Evolutionary conservation across 2,888 invertebrate genomes (phyloP), one percentile per base, ranked within the genome.

Genomic region (Phortica magna): DNA sequence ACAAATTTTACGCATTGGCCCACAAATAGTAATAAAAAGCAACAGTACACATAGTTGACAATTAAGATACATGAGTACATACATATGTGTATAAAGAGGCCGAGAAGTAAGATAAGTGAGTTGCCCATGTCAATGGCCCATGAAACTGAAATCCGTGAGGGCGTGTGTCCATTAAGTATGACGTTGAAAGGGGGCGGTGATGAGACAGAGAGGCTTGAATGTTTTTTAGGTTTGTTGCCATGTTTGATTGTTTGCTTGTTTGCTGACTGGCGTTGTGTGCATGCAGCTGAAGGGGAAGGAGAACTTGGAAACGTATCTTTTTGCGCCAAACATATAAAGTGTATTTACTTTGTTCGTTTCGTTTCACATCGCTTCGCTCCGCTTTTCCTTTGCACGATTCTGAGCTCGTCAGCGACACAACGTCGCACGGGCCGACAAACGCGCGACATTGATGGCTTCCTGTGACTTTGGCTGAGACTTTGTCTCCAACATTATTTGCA

Each of bases 361-460:
- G 7, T n/a, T n/a, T n/a, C n/a, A n/a, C n/a, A n/a, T n/a, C n/a
- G n/a, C 6, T 59, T 65, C 39, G 65, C 10, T 59, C 14, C 39
- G 65, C 9, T 39, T 65, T 65, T 65, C 7, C 7, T 65, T 41
- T 31, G 14, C 14, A 39, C 17, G 65, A 41, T 41, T 59, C 59
- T 17, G 3, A 12, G 59, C n/a, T 41, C 65, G 39, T 41, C 61
- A 61, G 7, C 19, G 19, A 12, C 48, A 14, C 2, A 3, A 48
- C 48, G 61, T 61, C 17, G 7, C 9, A 61, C 61, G 19, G 19
- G 22, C 61, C 81, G 81, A 81, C 76, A 75, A 76, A 81, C 83
- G 79, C 77, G 81, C 81, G 88, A 73, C 88, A 89, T 89, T 88
- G 89, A 53, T 79, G 77, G 80, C 83, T 88, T 88, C 89, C 88